Conservation (phyloP, 1,140 invertebrate species). For the Eumaeus atala region DNA sequence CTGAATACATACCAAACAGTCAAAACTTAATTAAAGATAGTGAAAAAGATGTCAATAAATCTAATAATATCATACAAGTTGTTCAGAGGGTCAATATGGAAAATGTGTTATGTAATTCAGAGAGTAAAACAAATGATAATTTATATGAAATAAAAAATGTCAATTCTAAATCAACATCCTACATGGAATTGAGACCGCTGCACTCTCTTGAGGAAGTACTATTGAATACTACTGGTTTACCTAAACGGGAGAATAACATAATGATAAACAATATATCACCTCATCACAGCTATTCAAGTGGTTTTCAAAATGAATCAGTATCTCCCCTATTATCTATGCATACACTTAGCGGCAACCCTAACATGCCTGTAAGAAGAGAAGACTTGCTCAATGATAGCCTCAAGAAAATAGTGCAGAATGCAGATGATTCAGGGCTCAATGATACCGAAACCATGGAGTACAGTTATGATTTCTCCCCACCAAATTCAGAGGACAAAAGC, state of each 20-base stretch:
- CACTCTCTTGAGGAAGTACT: constrained; percentile 45
- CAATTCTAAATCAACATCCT: constrained; percentile 61
- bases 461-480: constrained; percentile 55
- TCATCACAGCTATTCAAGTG: constrained; percentile 16
- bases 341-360: constrained; percentile 33
- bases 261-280: constrained; percentile 12
- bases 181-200: constrained; percentile 53
- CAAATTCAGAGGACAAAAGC: constrained; percentile 34
- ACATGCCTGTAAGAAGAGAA: constrained; percentile 24
- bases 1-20: constrained; percentile 60
- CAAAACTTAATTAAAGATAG: constrained; percentile 28
- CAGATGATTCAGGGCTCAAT: constrained; percentile 32
- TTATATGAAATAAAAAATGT: constrained; percentile 30
- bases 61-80: constrained; percentile 12
- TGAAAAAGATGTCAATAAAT: constrained; percentile 13
- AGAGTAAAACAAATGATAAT: constrained; percentile 16
- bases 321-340: constrained; percentile 28
- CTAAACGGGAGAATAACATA: constrained; percentile 24
- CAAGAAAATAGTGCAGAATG: constrained; percentile 31
- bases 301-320: constrained; percentile 27
- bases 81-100: constrained; percentile 10
- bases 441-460: constrained; percentile 48
- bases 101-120: background rate
- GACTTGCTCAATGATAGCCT: constrained; percentile 26
- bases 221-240: constrained; percentile 44